phyloP scores from a whole-genome alignment of 2,888 invertebrate species.

The Piscicola geometra region DNA sequence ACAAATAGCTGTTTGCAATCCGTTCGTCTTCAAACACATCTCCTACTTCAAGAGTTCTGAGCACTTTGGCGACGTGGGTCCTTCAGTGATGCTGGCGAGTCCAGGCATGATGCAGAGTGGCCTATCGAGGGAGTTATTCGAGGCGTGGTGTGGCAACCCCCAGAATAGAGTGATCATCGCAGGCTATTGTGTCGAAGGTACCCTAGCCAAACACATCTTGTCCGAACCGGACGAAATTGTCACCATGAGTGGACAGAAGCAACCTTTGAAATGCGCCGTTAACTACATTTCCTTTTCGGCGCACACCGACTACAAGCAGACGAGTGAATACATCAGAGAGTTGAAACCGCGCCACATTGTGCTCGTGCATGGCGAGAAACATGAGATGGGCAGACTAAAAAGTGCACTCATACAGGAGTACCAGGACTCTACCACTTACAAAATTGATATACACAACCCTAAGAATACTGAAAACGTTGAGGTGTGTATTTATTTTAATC shows the following conservation, averaged over 20 bases:
- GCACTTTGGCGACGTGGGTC: slow-evolving; percentile 98
- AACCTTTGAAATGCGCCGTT: slow-evolving; percentile 92
- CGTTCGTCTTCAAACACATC: slow-evolving; percentile 96
- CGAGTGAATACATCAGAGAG: slow-evolving; percentile 89
- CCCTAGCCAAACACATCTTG: slow-evolving; percentile 69
- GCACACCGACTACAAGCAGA: slow-evolving; percentile 95
- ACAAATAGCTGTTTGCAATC: slow-evolving; percentile 95
- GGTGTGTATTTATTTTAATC: slow-evolving; percentile 13
- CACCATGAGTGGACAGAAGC: slow-evolving; percentile 87
- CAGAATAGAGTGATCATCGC: slow-evolving; percentile 98
- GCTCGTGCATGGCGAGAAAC: slow-evolving; percentile 94
- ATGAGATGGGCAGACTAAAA: slow-evolving; percentile 94
- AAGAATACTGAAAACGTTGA: slow-evolving; percentile 88
- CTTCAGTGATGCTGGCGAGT: slow-evolving; percentile 98
- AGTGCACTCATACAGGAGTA: slow-evolving; percentile 89
- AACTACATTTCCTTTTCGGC: slow-evolving; percentile 99
- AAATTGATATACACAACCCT: slow-evolving; percentile 89
- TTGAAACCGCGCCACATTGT: slow-evolving; percentile 93
- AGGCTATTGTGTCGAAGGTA: slow-evolving; percentile 67
- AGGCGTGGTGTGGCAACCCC: slow-evolving; percentile 95
- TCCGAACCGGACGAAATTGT: slow-evolving; percentile 97
- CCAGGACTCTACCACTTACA: slow-evolving; percentile 73
- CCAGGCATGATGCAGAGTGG: slow-evolving; percentile 99
- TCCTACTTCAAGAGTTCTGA: slow-evolving; percentile 75
- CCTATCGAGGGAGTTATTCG: slow-evolving; percentile 90